These are phyloP conservation scores for Mellilla xanthometata DNA, from an alignment of 2,888 invertebrate species.

Conservation along the genomic window DNA sequence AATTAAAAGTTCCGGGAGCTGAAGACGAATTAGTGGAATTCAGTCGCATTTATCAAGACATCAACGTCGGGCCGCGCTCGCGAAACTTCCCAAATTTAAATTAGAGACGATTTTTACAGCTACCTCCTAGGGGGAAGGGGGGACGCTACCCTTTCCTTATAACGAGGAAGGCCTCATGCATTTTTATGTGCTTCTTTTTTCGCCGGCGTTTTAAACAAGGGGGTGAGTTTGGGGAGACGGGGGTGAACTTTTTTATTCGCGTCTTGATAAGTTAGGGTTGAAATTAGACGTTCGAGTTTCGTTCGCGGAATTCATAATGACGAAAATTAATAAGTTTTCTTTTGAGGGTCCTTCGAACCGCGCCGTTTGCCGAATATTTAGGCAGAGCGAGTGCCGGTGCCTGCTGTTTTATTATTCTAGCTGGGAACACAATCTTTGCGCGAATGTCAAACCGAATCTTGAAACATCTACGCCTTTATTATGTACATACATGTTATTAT, in stretches of 20 bases:
- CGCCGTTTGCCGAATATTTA: constrained; percentile 52
- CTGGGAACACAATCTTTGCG: constrained; percentile 1
- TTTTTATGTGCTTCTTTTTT: constrained; percentile 84
- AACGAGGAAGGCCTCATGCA: constrained; percentile 84
- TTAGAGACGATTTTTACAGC: constrained; percentile 83
- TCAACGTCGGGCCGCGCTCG: constrained; percentile 77
- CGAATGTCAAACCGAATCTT: constrained; percentile 7
- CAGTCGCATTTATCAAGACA: constrained; percentile 81
- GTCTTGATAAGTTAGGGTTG: constrained; percentile 84
- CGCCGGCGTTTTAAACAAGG: constrained; percentile 83
- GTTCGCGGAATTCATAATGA: constrained; percentile 83
- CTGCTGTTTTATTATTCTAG: constrained; percentile 26
- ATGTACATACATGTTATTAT: too few relatives aligned
- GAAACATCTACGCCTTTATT: background rate
- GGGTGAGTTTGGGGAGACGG: constrained; percentile 77
- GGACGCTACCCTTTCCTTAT: constrained; percentile 82
- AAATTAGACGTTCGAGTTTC: constrained; percentile 83
- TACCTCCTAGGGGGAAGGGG: constrained; percentile 72
- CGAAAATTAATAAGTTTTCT: constrained; percentile 83
- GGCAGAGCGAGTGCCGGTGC: constrained; percentile 27
- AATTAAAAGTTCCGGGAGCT: constrained; percentile 78
- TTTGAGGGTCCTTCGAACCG: constrained; percentile 70
- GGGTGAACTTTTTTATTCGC: constrained; percentile 83
- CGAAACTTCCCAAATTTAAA: constrained; percentile 83
- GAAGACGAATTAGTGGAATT: constrained; percentile 80